These are phyloP conservation scores for Pachycephala philippinensis DNA, from an alignment of 2,113 vertebrate species.

Conservation along the genomic window DNA sequence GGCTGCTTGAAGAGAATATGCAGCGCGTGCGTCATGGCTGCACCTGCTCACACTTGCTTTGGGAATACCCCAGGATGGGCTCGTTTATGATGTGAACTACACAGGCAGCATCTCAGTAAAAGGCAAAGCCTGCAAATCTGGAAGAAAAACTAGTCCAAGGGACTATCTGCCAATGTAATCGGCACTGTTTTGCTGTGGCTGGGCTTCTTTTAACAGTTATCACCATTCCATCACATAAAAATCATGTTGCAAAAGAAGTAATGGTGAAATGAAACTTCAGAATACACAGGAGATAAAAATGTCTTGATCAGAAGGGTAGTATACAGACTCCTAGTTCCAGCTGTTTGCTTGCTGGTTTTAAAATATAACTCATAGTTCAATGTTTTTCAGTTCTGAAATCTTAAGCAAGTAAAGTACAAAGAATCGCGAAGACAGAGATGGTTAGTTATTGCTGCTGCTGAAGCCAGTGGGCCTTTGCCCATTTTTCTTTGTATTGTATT, in stretches of 20 bases:
- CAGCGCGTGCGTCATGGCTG: neutral
- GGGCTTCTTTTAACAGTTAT: neutral
- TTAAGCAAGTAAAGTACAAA: neutral
- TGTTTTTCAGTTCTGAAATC: neutral
- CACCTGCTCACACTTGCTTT: conserved; percentile 41
- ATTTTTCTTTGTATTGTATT: neutral
- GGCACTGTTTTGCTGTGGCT: neutral
- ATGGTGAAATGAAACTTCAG: neutral
- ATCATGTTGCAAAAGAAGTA: neutral
- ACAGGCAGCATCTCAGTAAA: neutral
- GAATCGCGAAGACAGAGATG: neutral
- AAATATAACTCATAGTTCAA: neutral
- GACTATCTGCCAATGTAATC: neutral
- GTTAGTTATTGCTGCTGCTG: neutral
- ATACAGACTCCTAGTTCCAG: neutral
- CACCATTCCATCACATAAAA: neutral
- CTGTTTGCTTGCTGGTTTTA: neutral
- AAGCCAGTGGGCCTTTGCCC: neutral
- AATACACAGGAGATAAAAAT: neutral
- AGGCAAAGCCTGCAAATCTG: neutral
- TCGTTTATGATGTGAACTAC: neutral
- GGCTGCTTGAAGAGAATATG: neutral
- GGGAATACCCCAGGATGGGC: neutral
- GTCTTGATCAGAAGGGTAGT: neutral
- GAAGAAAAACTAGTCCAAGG: neutral